Conservation (phyloP, 2,797 vertebrate species). For the Cyclopterus lumpus region DNA sequence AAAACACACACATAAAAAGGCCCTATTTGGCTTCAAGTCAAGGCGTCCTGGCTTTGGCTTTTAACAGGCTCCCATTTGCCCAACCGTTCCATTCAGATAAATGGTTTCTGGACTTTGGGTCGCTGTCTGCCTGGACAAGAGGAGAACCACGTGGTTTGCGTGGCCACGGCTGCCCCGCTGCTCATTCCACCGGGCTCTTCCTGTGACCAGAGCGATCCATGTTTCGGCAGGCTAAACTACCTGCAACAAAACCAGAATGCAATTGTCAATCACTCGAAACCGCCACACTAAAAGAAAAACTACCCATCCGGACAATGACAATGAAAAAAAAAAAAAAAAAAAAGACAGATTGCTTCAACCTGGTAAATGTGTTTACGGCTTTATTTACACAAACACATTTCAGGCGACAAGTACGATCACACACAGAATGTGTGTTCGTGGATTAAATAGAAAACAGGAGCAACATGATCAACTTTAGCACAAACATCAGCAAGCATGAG, state of each 20-base stretch:
- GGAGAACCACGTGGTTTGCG: conserved; percentile 34
- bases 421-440: conserved; percentile 4
- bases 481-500: neutral
- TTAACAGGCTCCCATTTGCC: conserved; percentile 56
- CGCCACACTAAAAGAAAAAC: neutral
- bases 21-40: conserved; percentile 80
- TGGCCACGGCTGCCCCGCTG: conserved; percentile 56
- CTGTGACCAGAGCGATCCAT: conserved; percentile 86
- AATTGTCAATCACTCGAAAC: conserved; percentile 2
- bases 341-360: neutral
- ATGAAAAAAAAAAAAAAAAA: neutral
- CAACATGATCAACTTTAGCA: conserved; percentile 7
- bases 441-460: conserved; percentile 16
- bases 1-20: conserved; percentile 69
- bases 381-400: conserved; percentile 21
- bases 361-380: conserved; percentile 14
- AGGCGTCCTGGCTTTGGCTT: conserved; percentile 79
- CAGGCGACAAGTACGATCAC: conserved; percentile 9
- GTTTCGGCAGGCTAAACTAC: conserved; percentile 89
- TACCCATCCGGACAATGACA: neutral
- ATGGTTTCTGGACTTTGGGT: conserved; percentile 53
- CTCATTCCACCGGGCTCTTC: conserved; percentile 89
- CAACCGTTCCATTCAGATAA: conserved; percentile 57
- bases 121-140: conserved; percentile 56
- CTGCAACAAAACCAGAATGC: conserved; percentile 73